Evolutionary conservation across 2,113 vertebrate species (phyloP).

Genomic region (Seriola quinqueradiata): DNA sequence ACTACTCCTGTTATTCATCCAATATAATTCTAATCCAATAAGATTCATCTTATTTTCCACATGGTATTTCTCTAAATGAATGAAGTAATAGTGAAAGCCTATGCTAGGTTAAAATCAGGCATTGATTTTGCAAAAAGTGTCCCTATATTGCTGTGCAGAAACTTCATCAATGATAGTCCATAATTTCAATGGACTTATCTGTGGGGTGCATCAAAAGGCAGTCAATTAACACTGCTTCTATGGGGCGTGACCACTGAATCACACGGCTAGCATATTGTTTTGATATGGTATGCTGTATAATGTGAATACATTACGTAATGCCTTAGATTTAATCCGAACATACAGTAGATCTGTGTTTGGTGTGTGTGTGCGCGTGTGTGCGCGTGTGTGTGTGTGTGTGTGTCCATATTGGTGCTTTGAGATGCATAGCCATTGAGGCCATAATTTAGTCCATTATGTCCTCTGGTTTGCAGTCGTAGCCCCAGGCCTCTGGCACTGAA

Average conservation of each 20-base stretch:
- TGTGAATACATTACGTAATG: constrained; percentile 68
- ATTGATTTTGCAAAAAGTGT: background rate
- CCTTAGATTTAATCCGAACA: constrained; percentile 28
- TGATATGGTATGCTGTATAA: constrained; percentile 10
- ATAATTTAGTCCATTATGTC: constrained; percentile 88
- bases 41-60: constrained; percentile 1
- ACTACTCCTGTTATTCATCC: constrained; percentile 17
- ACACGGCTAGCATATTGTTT: constrained; percentile 38
- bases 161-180: constrained; percentile 8
- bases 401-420: constrained; percentile 76
- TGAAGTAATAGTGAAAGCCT: background rate
- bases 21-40: background rate
- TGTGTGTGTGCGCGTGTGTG: constrained; percentile 27
- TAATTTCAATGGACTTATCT: background rate
- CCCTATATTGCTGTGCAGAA: background rate
- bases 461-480: constrained; percentile 84
- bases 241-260: constrained; percentile 27
- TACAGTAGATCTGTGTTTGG: constrained; percentile 40
- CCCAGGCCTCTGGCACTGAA: constrained; percentile 85
- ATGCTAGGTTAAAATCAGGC: background rate
- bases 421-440: constrained; percentile 80
- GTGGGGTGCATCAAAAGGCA: background rate
- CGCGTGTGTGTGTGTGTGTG: constrained; percentile 59
- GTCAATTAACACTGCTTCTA: constrained; percentile 39
- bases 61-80: background rate